Conservation (phyloP, 2,888 invertebrate genomes). For the Stramonita haemastoma region DNA sequence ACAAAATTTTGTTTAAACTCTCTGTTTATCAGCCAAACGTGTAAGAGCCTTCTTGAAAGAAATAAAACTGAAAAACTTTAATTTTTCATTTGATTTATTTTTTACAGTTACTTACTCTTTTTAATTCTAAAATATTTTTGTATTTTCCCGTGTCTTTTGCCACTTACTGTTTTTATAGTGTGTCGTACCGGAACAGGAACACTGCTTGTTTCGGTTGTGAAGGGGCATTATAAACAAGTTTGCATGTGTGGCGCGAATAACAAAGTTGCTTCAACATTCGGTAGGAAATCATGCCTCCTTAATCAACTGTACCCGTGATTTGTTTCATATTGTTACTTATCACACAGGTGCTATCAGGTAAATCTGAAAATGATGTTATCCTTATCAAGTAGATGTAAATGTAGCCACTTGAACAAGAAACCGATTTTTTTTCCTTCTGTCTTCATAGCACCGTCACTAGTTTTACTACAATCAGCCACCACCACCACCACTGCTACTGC, state of each 20-base stretch:
- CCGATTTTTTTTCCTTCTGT: too few relatives aligned
- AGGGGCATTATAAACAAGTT: conserved; percentile 36
- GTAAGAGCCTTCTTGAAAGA: neutral
- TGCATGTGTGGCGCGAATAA: conserved; percentile 31
- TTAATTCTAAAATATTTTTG: neutral
- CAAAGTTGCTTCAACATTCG: neutral
- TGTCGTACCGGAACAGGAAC: conserved; percentile 27
- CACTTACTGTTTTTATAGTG: neutral
- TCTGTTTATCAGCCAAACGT: neutral
- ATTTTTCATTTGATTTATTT: neutral
- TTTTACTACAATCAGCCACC: too few relatives aligned
- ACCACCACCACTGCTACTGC: too few relatives aligned
- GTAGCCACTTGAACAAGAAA: too few relatives aligned
- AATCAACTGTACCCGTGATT: too few relatives aligned
- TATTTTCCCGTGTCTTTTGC: neutral
- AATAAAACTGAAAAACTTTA: neutral
- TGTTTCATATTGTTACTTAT: too few relatives aligned
- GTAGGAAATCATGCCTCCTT: neutral
- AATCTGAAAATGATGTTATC: too few relatives aligned
- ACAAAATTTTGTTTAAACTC: neutral
- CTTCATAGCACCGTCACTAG: too few relatives aligned
- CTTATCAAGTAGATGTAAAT: too few relatives aligned
- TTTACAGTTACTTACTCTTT: neutral
- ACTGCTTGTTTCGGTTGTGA: conserved; percentile 36
- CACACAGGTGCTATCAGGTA: too few relatives aligned